Evolutionary conservation across 1,140 invertebrate species (phyloP).

Genomic region (Eciton burchellii): DNA sequence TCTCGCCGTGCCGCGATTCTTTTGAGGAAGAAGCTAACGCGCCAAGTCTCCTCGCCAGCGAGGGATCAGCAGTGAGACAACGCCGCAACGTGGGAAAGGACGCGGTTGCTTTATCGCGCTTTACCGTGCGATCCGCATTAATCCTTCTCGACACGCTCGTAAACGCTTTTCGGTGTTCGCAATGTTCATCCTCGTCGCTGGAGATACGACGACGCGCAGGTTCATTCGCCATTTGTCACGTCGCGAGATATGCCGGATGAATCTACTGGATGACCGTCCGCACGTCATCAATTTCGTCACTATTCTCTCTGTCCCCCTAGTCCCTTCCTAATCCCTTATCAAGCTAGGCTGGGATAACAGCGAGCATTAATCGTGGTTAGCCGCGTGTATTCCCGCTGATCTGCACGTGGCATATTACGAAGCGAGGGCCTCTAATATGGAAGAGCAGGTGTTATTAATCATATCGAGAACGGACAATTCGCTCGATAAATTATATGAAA

Average conservation of each 20-base stretch:
- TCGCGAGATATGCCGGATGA: background rate
- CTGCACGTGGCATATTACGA: too few species aligned
- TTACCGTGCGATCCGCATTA: conserved; percentile 23
- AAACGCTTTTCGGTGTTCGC: conserved; percentile 43
- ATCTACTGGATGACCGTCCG: background rate
- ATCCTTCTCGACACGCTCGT: background rate
- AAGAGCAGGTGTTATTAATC: too few species aligned
- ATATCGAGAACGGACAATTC: too few species aligned
- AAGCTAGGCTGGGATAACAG: background rate
- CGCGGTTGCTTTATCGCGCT: background rate
- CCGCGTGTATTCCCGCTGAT: background rate
- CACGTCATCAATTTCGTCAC: background rate
- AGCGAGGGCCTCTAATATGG: too few species aligned
- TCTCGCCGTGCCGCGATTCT: conserved; percentile 34
- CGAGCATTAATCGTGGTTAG: background rate
- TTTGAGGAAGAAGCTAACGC: conserved; percentile 21
- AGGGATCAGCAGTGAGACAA: background rate
- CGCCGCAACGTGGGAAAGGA: conserved; percentile 37
- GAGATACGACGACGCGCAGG: conserved; percentile 1
- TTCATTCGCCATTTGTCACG: background rate
- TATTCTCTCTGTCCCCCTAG: background rate
- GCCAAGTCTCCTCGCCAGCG: background rate
- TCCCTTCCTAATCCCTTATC: background rate
- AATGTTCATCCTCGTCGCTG: background rate
- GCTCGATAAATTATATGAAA: too few species aligned